These are phyloP conservation scores for Rhinichthys klamathensis DNA, from an alignment of 2,113 vertebrate genomes.

Conservation along the genomic window DNA sequence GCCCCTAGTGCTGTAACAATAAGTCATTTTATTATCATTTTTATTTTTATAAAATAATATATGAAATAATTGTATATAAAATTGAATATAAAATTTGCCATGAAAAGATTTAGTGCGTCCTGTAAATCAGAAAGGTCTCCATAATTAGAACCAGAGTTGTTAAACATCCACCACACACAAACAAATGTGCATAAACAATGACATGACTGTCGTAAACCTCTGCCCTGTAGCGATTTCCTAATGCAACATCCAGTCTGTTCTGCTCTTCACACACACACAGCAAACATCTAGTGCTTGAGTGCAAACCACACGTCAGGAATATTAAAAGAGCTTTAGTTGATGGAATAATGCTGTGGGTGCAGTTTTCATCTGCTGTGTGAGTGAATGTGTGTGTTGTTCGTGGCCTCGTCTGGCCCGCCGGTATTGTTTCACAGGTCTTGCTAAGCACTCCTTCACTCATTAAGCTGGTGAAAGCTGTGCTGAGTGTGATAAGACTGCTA, in stretches of 20 bases:
- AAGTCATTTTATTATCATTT: not conserved
- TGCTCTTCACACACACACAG: not conserved
- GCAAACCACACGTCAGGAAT: slow-evolving; percentile 21
- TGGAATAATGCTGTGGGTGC: slow-evolving; percentile 57
- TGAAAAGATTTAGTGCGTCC: too few relatives aligned
- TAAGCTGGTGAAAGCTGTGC: slow-evolving; percentile 61
- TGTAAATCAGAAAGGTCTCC: too few relatives aligned
- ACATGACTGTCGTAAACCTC: too few relatives aligned
- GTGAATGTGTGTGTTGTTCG: slow-evolving; percentile 32
- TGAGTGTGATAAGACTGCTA: slow-evolving; percentile 3
- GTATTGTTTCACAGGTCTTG: slow-evolving; percentile 58
- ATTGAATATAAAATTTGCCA: too few relatives aligned
- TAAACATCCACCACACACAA: not conserved
- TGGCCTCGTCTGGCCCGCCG: slow-evolving; percentile 24
- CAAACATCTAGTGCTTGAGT: not conserved
- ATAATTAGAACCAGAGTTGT: not conserved
- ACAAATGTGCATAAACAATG: too few relatives aligned
- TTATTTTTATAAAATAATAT: too few relatives aligned
- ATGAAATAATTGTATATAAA: too few relatives aligned
- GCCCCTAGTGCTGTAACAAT: not conserved
- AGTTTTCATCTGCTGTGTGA: slow-evolving; percentile 48
- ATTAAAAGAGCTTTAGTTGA: slow-evolving; percentile 34
- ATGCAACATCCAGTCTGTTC: not conserved
- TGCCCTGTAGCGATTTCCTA: not conserved
- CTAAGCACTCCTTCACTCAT: slow-evolving; percentile 70